Evolutionary conservation across 2,113 vertebrate species (phyloP).

Genomic region (Zonotrichia leucophrys): DNA sequence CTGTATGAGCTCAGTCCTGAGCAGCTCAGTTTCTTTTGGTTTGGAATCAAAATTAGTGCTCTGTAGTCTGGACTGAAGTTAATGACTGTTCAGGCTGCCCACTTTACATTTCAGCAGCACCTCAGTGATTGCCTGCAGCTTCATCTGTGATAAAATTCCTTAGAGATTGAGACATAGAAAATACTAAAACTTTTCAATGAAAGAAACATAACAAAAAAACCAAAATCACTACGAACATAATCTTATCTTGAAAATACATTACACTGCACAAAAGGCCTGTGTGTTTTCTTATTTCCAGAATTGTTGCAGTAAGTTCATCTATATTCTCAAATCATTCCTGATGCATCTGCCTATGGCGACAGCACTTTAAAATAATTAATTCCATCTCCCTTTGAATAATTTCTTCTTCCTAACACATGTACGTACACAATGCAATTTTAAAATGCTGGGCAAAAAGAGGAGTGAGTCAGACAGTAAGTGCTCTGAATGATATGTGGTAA

Average conservation of each 20-base stretch:
- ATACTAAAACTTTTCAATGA: not conserved
- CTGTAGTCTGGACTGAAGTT: not conserved
- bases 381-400: not conserved
- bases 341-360: not conserved
- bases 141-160: not conserved
- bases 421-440: not conserved
- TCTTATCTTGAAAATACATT: not conserved
- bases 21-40: not conserved
- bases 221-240: not conserved
- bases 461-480: not conserved
- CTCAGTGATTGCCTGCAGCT: not conserved
- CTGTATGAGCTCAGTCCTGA: not conserved
- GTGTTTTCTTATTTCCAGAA: not conserved
- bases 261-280: not conserved
- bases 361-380: not conserved
- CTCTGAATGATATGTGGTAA: not conserved
- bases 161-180: not conserved
- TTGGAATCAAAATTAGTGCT: not conserved
- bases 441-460: not conserved
- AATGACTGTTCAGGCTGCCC: not conserved
- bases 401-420: not conserved
- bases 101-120: not conserved
- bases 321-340: not conserved
- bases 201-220: not conserved
- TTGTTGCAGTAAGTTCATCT: not conserved